These are phyloP conservation scores for Hiodon alosoides DNA, from an alignment of 2,113 vertebrate genomes.

Conservation along the genomic window DNA sequence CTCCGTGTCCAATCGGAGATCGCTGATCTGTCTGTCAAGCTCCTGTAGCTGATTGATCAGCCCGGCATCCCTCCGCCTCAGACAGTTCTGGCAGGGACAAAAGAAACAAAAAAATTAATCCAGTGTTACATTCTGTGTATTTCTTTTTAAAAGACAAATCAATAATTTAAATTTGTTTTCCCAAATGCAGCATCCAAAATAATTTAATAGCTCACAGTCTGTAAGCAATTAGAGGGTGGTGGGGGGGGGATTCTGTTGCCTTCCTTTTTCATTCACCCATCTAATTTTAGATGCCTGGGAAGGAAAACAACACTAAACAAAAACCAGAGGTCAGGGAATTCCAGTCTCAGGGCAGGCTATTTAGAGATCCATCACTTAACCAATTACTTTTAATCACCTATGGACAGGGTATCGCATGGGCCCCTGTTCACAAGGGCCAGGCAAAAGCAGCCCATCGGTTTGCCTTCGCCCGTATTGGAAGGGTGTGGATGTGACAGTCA, in stretches of 20 bases:
- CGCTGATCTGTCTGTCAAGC: conserved; percentile 86
- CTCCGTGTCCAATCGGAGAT: conserved; percentile 79
- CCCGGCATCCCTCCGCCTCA: conserved; percentile 80
- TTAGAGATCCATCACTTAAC: conserved; percentile 6
- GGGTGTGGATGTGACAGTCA: neutral
- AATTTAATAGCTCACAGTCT: conserved; percentile 13
- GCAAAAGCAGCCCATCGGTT: neutral
- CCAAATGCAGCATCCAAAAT: neutral
- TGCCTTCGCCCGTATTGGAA: no score
- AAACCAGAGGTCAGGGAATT: neutral
- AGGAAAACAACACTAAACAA: conserved; percentile 15
- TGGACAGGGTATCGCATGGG: neutral
- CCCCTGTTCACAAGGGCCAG: neutral
- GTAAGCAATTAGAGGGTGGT: conserved; percentile 16
- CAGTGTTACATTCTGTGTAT: no score
- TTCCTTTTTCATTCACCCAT: conserved; percentile 13
- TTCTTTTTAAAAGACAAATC: no score
- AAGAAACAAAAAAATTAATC: conserved; percentile 3
- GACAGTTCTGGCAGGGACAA: conserved; percentile 69
- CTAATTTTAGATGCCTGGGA: conserved; percentile 22
- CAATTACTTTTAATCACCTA: conserved; percentile 15
- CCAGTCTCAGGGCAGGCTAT: neutral
- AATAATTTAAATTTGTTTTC: neutral
- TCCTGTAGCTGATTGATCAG: conserved; percentile 84
- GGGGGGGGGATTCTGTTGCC: conserved; percentile 5